Percentiles rank a stretch among this genome's conserved stretches.
phyloP scores from a whole-genome alignment of 35 echinoderm and acorn worm species.

The Acanthaster planci region DNA sequence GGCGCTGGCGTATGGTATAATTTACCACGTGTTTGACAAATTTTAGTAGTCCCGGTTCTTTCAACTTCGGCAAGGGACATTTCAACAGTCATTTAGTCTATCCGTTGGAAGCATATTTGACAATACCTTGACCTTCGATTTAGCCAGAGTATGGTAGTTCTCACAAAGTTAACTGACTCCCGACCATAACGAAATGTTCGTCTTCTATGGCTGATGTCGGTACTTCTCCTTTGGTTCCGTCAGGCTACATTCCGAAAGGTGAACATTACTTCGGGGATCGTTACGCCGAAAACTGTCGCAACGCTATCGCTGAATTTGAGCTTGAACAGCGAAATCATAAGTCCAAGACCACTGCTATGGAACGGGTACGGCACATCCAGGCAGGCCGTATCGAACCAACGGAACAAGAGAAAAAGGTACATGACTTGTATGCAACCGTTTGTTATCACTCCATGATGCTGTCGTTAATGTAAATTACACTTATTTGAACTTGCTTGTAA shows the following conservation, averaged over 20 bases:
- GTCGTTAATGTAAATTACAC: no score
- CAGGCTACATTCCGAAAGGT: slow-evolving; percentile 94
- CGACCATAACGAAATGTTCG: background rate
- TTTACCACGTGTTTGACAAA: no score
- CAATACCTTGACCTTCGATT: no score
- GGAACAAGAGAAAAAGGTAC: slow-evolving; percentile 46
- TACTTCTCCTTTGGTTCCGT: background rate
- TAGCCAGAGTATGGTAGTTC: no score
- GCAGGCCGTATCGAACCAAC: slow-evolving; percentile 58
- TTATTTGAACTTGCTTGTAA: no score
- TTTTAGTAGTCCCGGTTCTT: no score
- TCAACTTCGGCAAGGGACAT: no score
- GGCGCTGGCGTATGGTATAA: no score
- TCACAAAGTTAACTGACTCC: no score
- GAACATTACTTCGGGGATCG: slow-evolving; percentile 90
- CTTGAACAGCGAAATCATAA: slow-evolving; percentile 51
- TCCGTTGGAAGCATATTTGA: no score
- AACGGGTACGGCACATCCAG: slow-evolving; percentile 64
- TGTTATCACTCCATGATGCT: no score
- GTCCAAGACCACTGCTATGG: slow-evolving; percentile 52
- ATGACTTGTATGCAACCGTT: background rate
- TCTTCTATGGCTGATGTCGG: background rate
- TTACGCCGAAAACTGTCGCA: slow-evolving; percentile 71
- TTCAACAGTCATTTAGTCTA: no score
- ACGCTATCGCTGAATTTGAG: slow-evolving; percentile 89